Evolutionary conservation across 2,113 vertebrate species (phyloP).

Genomic region (Azemiops feae): DNA sequence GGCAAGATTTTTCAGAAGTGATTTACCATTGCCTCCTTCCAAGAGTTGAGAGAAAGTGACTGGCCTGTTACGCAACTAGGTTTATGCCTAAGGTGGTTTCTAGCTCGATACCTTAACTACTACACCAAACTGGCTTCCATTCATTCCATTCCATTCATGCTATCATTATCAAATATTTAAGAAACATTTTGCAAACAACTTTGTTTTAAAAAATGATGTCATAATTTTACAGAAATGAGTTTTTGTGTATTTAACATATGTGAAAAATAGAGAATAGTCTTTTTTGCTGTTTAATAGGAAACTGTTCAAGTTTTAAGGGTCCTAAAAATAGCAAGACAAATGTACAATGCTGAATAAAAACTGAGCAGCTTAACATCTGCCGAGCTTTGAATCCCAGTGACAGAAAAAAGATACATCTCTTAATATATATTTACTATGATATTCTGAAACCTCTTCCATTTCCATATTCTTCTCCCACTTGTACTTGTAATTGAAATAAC

Average conservation of each 20-base stretch:
- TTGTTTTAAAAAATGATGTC: background rate
- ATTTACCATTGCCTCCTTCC: background rate
- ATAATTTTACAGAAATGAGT: background rate
- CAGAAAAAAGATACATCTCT: background rate
- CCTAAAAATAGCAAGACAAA: background rate
- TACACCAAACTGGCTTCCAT: no score
- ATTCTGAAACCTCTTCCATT: background rate
- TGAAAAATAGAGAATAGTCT: background rate
- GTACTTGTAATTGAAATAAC: background rate
- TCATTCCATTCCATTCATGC: no score
- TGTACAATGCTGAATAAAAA: background rate
- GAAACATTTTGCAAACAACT: background rate
- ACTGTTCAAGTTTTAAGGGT: background rate
- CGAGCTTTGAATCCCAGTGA: background rate
- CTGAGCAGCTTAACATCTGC: background rate
- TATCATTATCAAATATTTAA: background rate
- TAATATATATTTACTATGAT: background rate
- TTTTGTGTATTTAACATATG: background rate
- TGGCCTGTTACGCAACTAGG: background rate
- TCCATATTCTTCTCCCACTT: background rate
- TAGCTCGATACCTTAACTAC: no score
- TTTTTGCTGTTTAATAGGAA: background rate
- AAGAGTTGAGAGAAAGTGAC: background rate
- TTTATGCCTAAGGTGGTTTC: no score
- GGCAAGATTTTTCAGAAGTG: background rate